phyloP scores from a whole-genome alignment of 2,113 vertebrate species.

The Gnathonemus echidnorhynchus region DNA sequence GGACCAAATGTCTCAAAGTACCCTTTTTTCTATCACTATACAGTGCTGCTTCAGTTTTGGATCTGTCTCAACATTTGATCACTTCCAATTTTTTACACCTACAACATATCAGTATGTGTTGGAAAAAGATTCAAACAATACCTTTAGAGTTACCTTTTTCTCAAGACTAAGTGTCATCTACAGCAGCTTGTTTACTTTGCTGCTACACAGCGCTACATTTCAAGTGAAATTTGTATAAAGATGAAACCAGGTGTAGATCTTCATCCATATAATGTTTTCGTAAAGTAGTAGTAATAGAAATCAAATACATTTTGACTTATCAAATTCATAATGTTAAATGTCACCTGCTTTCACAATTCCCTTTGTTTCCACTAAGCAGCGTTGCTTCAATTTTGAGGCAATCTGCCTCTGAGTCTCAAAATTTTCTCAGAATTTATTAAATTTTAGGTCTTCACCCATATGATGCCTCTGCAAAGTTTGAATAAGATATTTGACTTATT shows the following conservation, averaged over 20 bases:
- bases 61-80: neutral
- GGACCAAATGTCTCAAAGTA: neutral
- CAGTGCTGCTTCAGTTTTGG: neutral
- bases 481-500: neutral
- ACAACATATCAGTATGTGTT: neutral
- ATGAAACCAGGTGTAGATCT: neutral
- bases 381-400: neutral
- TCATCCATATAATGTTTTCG: neutral
- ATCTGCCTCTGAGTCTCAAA: neutral
- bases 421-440: neutral
- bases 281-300: neutral
- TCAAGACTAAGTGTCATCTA: neutral
- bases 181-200: neutral
- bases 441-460: neutral
- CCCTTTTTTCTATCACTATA: neutral
- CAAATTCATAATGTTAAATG: neutral
- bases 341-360: neutral
- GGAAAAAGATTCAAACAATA: neutral
- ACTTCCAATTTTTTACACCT: neutral
- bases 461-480: neutral
- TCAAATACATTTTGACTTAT: neutral
- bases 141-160: neutral
- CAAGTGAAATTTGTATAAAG: neutral
- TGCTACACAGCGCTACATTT: neutral
- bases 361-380: neutral